Evolutionary conservation across 2,113 vertebrate species (phyloP).

Genomic region (Osmerus mordax): DNA sequence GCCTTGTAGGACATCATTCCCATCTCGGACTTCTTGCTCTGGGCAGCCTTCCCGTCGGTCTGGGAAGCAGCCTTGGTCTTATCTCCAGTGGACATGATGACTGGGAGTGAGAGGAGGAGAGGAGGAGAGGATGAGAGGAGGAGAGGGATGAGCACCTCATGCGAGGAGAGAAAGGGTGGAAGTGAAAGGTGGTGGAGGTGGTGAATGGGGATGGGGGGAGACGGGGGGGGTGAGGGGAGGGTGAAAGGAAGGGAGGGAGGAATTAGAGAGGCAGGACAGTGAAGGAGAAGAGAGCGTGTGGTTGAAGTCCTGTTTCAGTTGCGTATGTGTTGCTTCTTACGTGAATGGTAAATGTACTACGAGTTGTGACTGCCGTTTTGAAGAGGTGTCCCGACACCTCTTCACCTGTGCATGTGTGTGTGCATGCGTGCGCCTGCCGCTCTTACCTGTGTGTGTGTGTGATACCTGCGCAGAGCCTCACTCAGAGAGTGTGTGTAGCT

Average conservation of each 20-base stretch:
- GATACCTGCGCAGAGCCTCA: slow-evolving; percentile 62
- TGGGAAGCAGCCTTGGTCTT: slow-evolving; percentile 75
- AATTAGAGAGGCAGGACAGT: too few species aligned
- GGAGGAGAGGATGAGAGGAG: slow-evolving; percentile 1
- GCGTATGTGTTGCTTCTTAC: too few species aligned
- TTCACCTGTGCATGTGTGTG: not conserved
- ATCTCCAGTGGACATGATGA: slow-evolving; percentile 76
- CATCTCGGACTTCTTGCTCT: slow-evolving; percentile 75
- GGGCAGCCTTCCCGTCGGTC: slow-evolving; percentile 74
- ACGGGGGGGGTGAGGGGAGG: not conserved
- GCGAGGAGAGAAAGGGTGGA: not conserved
- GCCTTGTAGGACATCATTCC: slow-evolving; percentile 76
- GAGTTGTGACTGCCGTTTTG: too few species aligned
- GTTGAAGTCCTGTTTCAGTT: too few species aligned
- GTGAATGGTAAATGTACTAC: too few species aligned
- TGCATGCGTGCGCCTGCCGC: slow-evolving; percentile 21
- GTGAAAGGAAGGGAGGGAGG: not conserved
- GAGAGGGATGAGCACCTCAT: not conserved
- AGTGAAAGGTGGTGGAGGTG: not conserved
- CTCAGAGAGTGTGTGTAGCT: slow-evolving; percentile 68
- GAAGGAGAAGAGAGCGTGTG: too few species aligned
- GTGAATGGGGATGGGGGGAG: not conserved
- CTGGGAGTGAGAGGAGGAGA: slow-evolving; percentile 39
- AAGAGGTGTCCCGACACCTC: not conserved
- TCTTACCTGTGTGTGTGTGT: slow-evolving; percentile 67